phyloP scores from a whole-genome alignment of 2,888 invertebrate genomes.

The Kuschelorhynchus macadamiae region DNA sequence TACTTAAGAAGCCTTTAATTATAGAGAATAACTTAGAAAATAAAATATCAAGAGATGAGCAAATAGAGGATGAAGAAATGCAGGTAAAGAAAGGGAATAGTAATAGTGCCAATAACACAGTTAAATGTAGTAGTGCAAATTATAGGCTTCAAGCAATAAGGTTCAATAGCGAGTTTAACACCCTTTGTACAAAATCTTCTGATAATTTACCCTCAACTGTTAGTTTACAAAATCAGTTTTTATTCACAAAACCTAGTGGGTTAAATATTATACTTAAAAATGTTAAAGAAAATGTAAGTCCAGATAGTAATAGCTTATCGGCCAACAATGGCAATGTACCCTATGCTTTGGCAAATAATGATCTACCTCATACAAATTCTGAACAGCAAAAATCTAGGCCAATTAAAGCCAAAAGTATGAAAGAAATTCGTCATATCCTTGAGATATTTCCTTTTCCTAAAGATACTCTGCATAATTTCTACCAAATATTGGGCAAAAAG shows the following conservation, averaged over 20 bases:
- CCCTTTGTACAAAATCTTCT: too few relatives aligned
- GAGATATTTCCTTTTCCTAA: conserved; percentile 69
- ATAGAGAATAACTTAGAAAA: too few relatives aligned
- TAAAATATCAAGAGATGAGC: too few relatives aligned
- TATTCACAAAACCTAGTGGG: conserved; percentile 1
- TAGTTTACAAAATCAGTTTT: background rate
- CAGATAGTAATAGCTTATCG: background rate
- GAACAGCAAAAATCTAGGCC: conserved; percentile 14
- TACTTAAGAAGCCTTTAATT: too few relatives aligned
- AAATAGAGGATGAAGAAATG: too few relatives aligned
- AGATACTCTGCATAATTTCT: conserved; percentile 70
- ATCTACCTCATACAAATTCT: background rate
- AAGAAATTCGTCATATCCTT: conserved; percentile 55
- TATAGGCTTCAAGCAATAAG: too few relatives aligned
- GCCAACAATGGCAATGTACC: background rate
- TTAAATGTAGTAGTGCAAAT: too few relatives aligned
- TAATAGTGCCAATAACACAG: too few relatives aligned
- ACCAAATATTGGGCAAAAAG: conserved; percentile 68
- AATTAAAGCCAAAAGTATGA: conserved; percentile 18
- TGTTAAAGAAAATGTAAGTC: background rate
- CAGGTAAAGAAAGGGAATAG: too few relatives aligned
- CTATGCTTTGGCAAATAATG: background rate
- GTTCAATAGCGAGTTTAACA: too few relatives aligned
- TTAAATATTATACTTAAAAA: background rate
- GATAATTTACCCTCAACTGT: too few relatives aligned